Conservation (phyloP, 2,113 vertebrate species). For the Indicator indicator region DNA sequence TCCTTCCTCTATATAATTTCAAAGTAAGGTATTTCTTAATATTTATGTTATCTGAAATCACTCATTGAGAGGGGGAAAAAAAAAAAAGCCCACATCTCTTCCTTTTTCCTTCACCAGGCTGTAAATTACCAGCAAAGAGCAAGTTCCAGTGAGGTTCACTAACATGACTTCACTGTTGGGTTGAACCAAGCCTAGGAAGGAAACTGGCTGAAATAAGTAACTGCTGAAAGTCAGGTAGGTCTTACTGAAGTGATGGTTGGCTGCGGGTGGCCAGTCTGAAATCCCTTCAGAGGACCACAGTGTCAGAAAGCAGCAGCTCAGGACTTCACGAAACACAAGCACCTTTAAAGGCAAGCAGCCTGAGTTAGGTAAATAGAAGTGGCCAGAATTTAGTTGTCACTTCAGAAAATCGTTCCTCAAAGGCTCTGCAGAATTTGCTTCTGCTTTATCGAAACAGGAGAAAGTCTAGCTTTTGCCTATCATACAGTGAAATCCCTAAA, state of each 20-base stretch:
- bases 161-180: neutral
- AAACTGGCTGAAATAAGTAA: neutral
- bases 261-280: neutral
- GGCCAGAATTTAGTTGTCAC: neutral
- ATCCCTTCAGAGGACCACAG: neutral
- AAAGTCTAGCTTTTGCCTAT: neutral
- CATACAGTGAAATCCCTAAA: neutral
- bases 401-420: neutral
- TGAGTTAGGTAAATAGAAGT: neutral
- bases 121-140: slow-evolving; percentile 25
- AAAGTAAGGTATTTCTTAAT: neutral
- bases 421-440: neutral
- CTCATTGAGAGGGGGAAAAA: neutral
- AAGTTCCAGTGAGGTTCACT: neutral
- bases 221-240: neutral
- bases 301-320: neutral
- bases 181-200: neutral
- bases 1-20: neutral
- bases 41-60: neutral
- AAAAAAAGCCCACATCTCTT: neutral
- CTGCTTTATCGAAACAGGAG: neutral
- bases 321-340: neutral
- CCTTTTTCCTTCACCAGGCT: slow-evolving; percentile 13
- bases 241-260: rapidly evolving
- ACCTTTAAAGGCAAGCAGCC: neutral